A percentile compares a stretch with the other conserved stretches of the same genome.
These are phyloP conservation scores for Pseudorhiza aurosa DNA, from an alignment of 30 jellyfish, hydroid and myxozoan genomes.

Conservation along the genomic window DNA sequence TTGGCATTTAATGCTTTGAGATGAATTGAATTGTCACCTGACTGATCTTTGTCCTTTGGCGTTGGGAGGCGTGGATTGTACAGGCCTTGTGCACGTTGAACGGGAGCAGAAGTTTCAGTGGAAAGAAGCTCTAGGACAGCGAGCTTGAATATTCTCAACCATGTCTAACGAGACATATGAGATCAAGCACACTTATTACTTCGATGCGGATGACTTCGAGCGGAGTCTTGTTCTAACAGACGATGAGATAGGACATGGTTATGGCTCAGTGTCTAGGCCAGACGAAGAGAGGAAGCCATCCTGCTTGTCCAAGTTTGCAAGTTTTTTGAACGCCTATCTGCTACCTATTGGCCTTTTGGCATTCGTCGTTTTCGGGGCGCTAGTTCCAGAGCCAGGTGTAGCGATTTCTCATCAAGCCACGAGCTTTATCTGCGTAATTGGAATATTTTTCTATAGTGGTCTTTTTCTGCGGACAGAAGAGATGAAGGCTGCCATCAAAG, in stretches of 20 bases:
- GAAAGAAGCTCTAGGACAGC: no score
- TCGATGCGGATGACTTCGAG: slow-evolving; percentile 56
- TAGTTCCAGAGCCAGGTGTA: slow-evolving; percentile 88
- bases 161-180: slow-evolving; percentile 34
- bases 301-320: slow-evolving; percentile 14
- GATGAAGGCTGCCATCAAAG: slow-evolving; percentile 84
- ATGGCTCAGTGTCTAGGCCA: slow-evolving; percentile 7
- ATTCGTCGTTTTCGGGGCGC: slow-evolving; percentile 82
- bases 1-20: no score
- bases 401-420: slow-evolving; percentile 82
- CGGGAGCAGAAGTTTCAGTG: no score
- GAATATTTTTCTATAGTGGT: slow-evolving; percentile 88
- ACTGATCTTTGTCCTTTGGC: neutral
- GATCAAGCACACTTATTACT: slow-evolving; percentile 55
- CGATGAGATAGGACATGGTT: slow-evolving; percentile 68
- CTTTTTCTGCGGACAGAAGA: slow-evolving; percentile 83
- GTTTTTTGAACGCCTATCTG: slow-evolving; percentile 56
- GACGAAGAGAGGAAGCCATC: slow-evolving; percentile 51
- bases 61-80: neutral
- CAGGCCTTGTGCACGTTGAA: neutral
- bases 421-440: slow-evolving; percentile 74
- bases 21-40: neutral
- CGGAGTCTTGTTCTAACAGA: slow-evolving; percentile 58
- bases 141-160: no score
- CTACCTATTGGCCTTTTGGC: slow-evolving; percentile 82